phyloP scores from a whole-genome alignment of 2,888 invertebrate genomes.

The Drosophila dives region DNA sequence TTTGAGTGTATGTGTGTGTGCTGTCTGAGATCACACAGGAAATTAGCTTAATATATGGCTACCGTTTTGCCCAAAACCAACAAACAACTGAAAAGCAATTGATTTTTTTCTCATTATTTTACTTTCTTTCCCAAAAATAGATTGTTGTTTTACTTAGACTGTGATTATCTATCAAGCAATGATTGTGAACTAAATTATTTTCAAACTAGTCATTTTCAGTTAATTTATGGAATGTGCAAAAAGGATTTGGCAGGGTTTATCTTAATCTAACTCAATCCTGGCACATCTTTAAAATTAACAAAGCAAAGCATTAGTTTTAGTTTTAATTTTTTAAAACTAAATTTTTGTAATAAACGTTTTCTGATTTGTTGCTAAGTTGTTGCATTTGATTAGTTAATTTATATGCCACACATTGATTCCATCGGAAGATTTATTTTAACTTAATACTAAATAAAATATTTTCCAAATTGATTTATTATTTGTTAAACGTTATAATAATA shows the following conservation, averaged over 20 bases:
- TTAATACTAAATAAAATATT: neutral
- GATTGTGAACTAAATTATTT: neutral
- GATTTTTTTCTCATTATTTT: neutral
- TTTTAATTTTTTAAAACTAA: neutral
- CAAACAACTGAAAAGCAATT: slow-evolving; percentile 14
- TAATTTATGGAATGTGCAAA: neutral
- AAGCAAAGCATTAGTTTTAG: neutral
- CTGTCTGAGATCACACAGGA: slow-evolving; percentile 74
- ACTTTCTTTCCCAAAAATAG: neutral
- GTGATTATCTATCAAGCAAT: neutral
- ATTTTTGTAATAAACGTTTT: neutral
- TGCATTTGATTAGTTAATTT: neutral
- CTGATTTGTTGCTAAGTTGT: neutral
- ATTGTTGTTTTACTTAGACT: neutral
- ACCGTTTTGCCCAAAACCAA: slow-evolving; percentile 35
- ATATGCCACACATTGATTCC: neutral
- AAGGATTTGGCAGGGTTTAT: neutral
- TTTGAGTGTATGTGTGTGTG: slow-evolving; percentile 10
- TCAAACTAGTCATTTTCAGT: neutral
- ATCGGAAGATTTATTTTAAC: neutral
- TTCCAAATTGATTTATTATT: neutral
- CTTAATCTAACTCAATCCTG: no score
- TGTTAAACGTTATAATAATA: neutral
- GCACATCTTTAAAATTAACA: neutral
- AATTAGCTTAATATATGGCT: slow-evolving; percentile 61